Percentiles rank a stretch among this genome's conserved stretches.
Conservation (phyloP, 2,888 invertebrate species). For the Megastigmus dorsalis region DNA sequence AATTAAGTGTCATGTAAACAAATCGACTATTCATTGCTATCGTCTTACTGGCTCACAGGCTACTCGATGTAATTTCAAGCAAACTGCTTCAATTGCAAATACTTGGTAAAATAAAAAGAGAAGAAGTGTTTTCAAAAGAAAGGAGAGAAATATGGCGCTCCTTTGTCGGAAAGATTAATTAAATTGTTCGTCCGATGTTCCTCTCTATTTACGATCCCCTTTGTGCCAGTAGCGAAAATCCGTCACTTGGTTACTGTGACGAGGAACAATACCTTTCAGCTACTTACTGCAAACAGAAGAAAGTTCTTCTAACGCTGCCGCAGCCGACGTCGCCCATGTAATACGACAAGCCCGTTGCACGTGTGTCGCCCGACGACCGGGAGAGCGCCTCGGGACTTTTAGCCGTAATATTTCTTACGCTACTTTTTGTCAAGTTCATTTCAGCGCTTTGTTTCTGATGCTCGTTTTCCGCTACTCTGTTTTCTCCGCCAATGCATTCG, state of each 20-base stretch:
- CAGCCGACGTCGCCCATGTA: neutral
- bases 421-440: conserved; percentile 4
- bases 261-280: neutral
- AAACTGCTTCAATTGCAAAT: too few species aligned
- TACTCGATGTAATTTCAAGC: too few species aligned
- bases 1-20: too few species aligned
- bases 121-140: too few species aligned
- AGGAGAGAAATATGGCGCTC: too few species aligned
- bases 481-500: too few species aligned
- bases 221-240: neutral
- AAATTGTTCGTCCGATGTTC: neutral
- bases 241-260: neutral
- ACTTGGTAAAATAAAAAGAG: too few species aligned
- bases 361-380: neutral
- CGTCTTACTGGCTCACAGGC: too few species aligned
- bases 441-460: neutral
- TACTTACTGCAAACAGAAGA: conserved; percentile 9
- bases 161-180: neutral
- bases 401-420: neutral
- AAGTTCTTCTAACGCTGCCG: neutral
- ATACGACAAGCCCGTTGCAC: conserved; percentile 17
- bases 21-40: too few species aligned
- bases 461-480: conserved; percentile 3
- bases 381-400: conserved; percentile 11
- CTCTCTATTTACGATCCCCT: neutral